Evolutionary conservation across 2,797 vertebrate genomes (phyloP), one percentile per base, ranked within the genome.

Genomic region (Alcedo atthis): DNA sequence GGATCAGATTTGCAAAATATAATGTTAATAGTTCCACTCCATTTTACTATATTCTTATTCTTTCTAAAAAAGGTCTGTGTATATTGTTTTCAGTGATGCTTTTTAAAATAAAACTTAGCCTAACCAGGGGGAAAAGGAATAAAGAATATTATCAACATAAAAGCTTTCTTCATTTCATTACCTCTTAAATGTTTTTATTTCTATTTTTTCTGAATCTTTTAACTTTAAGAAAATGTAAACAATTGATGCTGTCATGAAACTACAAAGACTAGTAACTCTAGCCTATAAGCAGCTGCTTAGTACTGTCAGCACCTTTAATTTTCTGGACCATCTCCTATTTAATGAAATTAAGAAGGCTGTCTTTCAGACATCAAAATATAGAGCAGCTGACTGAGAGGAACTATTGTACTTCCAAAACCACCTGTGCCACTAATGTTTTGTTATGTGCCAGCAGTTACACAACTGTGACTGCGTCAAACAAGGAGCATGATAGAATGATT

Each of bases 311-410:
- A 82, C 17, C 55, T 90, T 89, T 78, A 71, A 94, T 96, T 95
- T 95, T 83, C 84, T 85, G 58, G 81, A 77, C 79, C 69, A 92
- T 73, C 76, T 90, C 88, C 62, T 89, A 83, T 40, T 42, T 75
- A 81, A 93, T 48, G 73, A 92, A 95, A 95, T 94, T 85, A 95
- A 61, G 90, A 68, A 93, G 93, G 58, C 76, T 87, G 61, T 89
- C 87, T 75, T 81, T 54, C 62, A 87, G 73, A 35, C 51, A 92
- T 85, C 62, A 87, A 54, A 90, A 74, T 54, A 51, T 3, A 1
- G 5, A 93, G 58, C 81, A 94, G 79, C 54, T 89, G 79, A 81
- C 28, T 67, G 81, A 93, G 76, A 90, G 54, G 26, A 93, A 64
- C 40, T 83, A 26, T 32, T 40, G 37, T 8, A 20, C 76, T 93